Percentiles rank a stretch among this genome's conserved stretches.
Conservation (phyloP, 2,797 vertebrate species). For the Trachurus trachurus region DNA sequence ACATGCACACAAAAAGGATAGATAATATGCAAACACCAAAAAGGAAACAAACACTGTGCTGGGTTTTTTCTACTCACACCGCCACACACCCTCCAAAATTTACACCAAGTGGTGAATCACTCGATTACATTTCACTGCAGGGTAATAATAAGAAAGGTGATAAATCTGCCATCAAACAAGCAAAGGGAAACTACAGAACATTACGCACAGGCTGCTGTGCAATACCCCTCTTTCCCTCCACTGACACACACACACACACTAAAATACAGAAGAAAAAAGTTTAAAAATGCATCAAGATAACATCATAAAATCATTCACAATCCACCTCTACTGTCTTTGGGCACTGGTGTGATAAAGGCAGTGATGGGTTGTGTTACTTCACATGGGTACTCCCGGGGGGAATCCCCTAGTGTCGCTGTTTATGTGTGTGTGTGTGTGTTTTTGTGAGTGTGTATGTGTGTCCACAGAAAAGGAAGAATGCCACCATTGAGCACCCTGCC, state of each 20-base stretch:
- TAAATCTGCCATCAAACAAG: slow-evolving; percentile 48
- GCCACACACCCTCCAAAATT: slow-evolving; percentile 16
- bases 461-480: slow-evolving; percentile 80
- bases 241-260: not conserved
- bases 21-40: slow-evolving; percentile 7
- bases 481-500: slow-evolving; percentile 80
- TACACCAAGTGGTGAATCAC: slow-evolving; percentile 41
- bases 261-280: slow-evolving; percentile 6
- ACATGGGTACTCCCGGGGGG: slow-evolving; percentile 78
- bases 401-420: slow-evolving; percentile 74
- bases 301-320: slow-evolving; percentile 55
- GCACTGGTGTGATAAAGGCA: slow-evolving; percentile 84
- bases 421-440: slow-evolving; percentile 39
- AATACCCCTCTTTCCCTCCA: slow-evolving; percentile 1
- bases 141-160: slow-evolving; percentile 41
- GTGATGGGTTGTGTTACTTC: slow-evolving; percentile 80
- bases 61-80: slow-evolving; percentile 20
- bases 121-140: slow-evolving; percentile 45
- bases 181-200: slow-evolving; percentile 41
- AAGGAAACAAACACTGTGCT: slow-evolving; percentile 25
- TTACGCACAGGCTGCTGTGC: slow-evolving; percentile 33
- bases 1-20: not conserved
- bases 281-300: slow-evolving; percentile 52
- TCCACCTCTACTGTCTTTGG: slow-evolving; percentile 78
- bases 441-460: slow-evolving; percentile 54